Base-by-base conservation (phyloP, 2,888 invertebrate species). In the Coelogynopora nodosa region DNA sequence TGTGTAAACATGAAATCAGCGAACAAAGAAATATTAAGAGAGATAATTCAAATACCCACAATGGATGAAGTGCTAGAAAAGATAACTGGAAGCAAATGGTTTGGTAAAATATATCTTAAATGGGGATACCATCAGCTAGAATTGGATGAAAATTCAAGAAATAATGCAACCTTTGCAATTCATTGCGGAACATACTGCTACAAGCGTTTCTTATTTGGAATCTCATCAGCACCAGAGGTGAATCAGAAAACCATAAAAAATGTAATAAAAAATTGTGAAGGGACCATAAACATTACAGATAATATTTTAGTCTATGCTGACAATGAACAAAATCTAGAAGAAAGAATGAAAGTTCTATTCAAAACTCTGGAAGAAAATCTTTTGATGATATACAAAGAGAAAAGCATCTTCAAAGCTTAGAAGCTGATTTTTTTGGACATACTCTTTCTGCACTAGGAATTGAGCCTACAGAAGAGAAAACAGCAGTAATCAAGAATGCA, bases 161-260 rank as follows among this genome's bases (percentile, higher is more conserved):
- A 82, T 13, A 82, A 27, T 18, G 28, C 82, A 26, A 82, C 29
- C 2, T 82, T 82, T 30, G 13, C 82, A 23, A 29, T 82, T 26
- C 82, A 82, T 28, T 82, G 82, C 23, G 82, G 82, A 2, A 82
- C 82, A 31, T 82, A 82, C 30, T 2, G 88, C 28, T 90, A 88
- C 84, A 87, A 88, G 5, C 74, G 88, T 5, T 30, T 90, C 13
- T 89, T 89, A 0, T 89, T 89, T 74, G 89, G 90, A 28, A 89
- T 90, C 10, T 88, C 87, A 0, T 91, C 91, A 84, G 93, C 93
- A 0, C 91, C 91, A 0, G 93, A 92, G 89, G 89, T 91, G 0
- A 92, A 92, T 88, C 91, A 92, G 89, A 91, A 92, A 89, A 89
- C 89, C 0, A 86, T 92, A 30, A 90, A 90, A 87, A 88, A 88